Base-by-base conservation (phyloP, 1,140 invertebrate species). In the Zaprionus africanus region DNA sequence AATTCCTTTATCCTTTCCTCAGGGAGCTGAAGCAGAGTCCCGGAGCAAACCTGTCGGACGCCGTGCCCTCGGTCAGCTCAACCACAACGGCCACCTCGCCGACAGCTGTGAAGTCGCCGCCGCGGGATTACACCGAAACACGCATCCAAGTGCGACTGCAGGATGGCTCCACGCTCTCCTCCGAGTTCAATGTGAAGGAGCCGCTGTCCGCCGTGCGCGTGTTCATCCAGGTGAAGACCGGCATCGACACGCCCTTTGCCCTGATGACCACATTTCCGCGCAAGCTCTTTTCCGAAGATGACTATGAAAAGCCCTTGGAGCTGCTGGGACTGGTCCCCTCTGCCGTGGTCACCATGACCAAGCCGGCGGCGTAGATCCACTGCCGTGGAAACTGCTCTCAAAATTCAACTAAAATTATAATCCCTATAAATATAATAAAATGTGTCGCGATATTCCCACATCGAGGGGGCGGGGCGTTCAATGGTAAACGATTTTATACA, bases 181-280 rank as follows among this genome's bases (percentile, higher is more conserved):
- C 82, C 9, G 96, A 98, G 91, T 98, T 98, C 92, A 96, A 96
- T 46, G 95, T 96, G 17, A 98, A 98, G 88, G 98, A 99, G 92
- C 96, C 97, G 72, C 93, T 99, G 7, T 97, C 97, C 13, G 97
- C 97, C 22, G 98, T 99, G 22, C 95, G 97, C 97, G 81, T 92
- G 5, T 94, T 93, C 46, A 91, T 94, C 11, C 91, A 92, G 70
- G 71, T 93, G 62, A 79, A 91, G 61, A 81, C 82, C 0, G 88
- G 85, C 56, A 90, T 81, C 41, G 84, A 90, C 12, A 94, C 94
- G 56, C 93, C 93, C 34, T 97, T 96, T 88, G 94, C 94, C 4
- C 93, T 98, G 60, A 96, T 96, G 76, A 96, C 96, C 24, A 96
- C 96, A 65, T 98, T 97, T 93, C 97, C 97, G 22, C 94, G 96